These are phyloP conservation scores for Calliopsis andreniformis DNA, from an alignment of 1,140 invertebrate species.

Conservation along the genomic window DNA sequence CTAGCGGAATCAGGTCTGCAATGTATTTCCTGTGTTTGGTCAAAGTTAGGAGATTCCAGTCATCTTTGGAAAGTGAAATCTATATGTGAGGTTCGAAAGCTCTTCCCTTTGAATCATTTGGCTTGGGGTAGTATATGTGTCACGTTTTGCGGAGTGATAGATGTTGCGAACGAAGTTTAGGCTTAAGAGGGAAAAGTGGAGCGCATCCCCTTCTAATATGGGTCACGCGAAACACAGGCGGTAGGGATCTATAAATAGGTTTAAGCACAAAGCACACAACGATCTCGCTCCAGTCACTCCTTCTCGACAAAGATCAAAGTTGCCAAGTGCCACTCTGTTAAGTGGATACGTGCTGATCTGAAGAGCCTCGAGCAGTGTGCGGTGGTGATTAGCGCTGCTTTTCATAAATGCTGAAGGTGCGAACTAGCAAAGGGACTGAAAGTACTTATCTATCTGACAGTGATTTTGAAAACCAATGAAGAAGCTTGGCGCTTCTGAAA, in stretches of 20 bases:
- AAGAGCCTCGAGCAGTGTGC: slow-evolving; percentile 31
- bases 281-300: slow-evolving; percentile 21
- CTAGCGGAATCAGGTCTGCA: slow-evolving; percentile 2
- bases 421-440: slow-evolving; percentile 1
- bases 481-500: too few relatives aligned
- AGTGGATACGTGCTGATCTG: slow-evolving; percentile 47
- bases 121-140: too few relatives aligned
- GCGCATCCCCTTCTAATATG: neutral
- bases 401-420: slow-evolving; percentile 34
- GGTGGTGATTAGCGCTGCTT: neutral
- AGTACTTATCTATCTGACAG: neutral
- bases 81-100: too few relatives aligned
- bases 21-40: slow-evolving; percentile 13
- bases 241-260: slow-evolving; percentile 46
- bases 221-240: slow-evolving; percentile 3
- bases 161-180: too few relatives aligned
- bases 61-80: too few relatives aligned
- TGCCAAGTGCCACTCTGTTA: slow-evolving; percentile 35
- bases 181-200: neutral
- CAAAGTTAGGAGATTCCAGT: too few relatives aligned
- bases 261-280: slow-evolving; percentile 37
- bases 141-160: too few relatives aligned
- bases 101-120: too few relatives aligned
- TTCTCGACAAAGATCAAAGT: slow-evolving; percentile 53
- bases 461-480: slow-evolving; percentile 10